Percentiles rank a stretch among this genome's conserved stretches.
phyloP scores from a whole-genome alignment of 2,797 vertebrate genomes.

The Falco peregrinus region DNA sequence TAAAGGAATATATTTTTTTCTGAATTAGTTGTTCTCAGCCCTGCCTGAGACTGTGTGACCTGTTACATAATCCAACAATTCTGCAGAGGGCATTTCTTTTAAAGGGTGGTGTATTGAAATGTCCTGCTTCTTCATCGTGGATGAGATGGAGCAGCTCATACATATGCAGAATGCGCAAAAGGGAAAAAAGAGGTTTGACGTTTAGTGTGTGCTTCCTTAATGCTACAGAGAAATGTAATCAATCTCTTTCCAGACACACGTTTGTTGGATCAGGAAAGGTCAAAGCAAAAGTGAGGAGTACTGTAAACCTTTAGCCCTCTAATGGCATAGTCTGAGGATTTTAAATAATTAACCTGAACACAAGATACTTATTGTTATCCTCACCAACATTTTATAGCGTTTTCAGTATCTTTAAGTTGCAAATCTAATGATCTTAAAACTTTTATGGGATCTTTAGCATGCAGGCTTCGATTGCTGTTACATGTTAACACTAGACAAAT shows the following conservation, averaged over 20 bases:
- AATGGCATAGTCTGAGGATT: not conserved
- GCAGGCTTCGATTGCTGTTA: not conserved
- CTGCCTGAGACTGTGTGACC: not conserved
- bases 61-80: not conserved
- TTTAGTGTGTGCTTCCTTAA: not conserved
- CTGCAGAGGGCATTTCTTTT: conserved; percentile 17
- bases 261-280: conserved; percentile 13
- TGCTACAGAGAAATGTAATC: not conserved
- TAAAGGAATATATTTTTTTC: not conserved
- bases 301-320: not conserved
- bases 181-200: not conserved
- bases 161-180: not conserved
- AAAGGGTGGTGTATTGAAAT: not conserved
- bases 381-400: fast-evolving
- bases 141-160: not conserved
- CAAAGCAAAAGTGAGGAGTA: not conserved
- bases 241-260: not conserved
- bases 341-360: not conserved
- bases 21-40: not conserved
- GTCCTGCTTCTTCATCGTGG: not conserved
- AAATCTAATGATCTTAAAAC: not conserved
- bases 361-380: not conserved
- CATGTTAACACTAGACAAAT: not conserved
- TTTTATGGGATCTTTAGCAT: not conserved
- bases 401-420: not conserved